Evolutionary conservation across 2,113 vertebrate species (phyloP).

Genomic region (Neolamprologus fasciatus): DNA sequence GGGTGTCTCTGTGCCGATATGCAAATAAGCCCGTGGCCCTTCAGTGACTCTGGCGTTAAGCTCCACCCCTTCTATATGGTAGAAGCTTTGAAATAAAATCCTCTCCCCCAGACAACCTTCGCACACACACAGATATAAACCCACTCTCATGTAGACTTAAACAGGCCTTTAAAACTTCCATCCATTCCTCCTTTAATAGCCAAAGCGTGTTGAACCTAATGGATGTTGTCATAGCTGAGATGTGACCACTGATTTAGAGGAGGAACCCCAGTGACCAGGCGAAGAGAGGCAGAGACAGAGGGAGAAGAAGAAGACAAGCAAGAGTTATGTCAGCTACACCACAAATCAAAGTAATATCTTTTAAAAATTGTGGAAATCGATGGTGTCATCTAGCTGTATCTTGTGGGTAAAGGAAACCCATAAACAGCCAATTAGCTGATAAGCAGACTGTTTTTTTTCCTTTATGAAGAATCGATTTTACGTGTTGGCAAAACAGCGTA

Average conservation of each 20-base stretch:
- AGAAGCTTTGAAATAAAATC: slow-evolving; percentile 27
- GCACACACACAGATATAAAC: slow-evolving; percentile 21
- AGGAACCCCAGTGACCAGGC: slow-evolving; percentile 13
- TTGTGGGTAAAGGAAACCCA: slow-evolving; percentile 32
- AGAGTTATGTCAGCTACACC: slow-evolving; percentile 34
- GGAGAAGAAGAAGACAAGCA: background rate
- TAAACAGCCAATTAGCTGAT: slow-evolving; percentile 33
- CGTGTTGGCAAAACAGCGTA: background rate
- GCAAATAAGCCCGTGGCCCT: slow-evolving; percentile 64
- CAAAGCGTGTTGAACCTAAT: slow-evolving; percentile 58
- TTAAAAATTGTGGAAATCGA: slow-evolving; percentile 47
- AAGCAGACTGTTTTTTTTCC: background rate
- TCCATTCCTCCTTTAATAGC: slow-evolving; percentile 51
- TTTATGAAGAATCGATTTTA: background rate
- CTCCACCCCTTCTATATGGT: slow-evolving; percentile 43
- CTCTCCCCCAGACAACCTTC: background rate
- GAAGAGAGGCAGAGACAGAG: background rate
- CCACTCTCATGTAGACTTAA: slow-evolving; percentile 24
- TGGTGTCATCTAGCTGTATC: slow-evolving; percentile 34
- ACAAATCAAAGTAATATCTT: slow-evolving; percentile 63
- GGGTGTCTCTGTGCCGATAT: slow-evolving; percentile 70
- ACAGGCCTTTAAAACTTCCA: slow-evolving; percentile 49
- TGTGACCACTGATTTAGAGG: slow-evolving; percentile 60
- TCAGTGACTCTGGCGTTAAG: slow-evolving; percentile 58
- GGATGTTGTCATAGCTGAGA: slow-evolving; percentile 61